phyloP scores from a whole-genome alignment of 2,797 vertebrate species.

The Picus viridis region DNA sequence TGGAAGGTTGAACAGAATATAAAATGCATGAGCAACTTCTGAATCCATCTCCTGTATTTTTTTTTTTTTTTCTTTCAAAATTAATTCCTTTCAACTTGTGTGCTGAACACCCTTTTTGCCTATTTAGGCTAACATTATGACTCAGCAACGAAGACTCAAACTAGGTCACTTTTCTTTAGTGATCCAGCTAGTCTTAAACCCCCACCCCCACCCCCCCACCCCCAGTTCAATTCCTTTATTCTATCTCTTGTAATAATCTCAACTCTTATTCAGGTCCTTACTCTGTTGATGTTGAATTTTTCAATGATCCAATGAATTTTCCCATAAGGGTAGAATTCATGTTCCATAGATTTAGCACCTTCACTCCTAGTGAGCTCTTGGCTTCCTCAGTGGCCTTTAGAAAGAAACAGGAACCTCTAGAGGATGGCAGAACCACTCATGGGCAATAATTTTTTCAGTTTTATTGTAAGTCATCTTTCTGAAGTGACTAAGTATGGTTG shows the following conservation, averaged over 20 bases:
- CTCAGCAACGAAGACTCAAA: not conserved
- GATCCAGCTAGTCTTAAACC: not conserved
- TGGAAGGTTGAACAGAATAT: not conserved
- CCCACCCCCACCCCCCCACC: no score
- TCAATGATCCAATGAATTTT: not conserved
- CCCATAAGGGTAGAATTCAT: not conserved
- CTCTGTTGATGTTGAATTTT: not conserved
- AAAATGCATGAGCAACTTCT: not conserved
- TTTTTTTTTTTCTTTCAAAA: not conserved
- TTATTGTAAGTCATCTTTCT: no score
- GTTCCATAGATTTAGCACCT: not conserved
- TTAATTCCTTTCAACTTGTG: not conserved
- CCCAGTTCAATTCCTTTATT: not conserved
- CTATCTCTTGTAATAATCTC: not conserved
- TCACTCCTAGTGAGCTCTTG: not conserved
- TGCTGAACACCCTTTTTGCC: not conserved
- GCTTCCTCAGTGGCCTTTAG: not conserved
- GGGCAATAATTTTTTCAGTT: not conserved
- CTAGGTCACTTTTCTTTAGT: not conserved
- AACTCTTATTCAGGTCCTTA: not conserved
- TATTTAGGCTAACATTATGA: rapidly evolving
- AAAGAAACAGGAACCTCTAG: not conserved
- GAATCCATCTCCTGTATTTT: not conserved
- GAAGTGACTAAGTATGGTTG: not conserved
- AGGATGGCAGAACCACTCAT: not conserved